Evolutionary conservation across 2,797 vertebrate species (phyloP).

Genomic region (Tokudaia tokunoshimensis): DNA sequence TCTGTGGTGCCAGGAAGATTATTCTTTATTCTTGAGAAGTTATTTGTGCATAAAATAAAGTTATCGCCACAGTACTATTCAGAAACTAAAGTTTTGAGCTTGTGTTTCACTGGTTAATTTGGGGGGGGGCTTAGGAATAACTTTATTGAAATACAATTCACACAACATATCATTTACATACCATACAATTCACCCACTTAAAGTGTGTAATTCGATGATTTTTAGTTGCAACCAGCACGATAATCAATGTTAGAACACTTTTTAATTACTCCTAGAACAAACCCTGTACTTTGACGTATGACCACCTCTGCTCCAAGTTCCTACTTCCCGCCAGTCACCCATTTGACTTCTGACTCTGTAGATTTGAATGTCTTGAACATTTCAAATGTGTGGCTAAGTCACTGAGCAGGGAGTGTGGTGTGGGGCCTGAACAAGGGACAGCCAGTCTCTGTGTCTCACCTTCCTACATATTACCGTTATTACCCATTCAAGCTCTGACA

Average conservation of each 20-base stretch:
- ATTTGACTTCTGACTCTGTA: not conserved
- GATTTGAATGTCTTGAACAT: not conserved
- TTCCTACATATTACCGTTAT: not conserved
- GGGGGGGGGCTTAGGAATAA: not conserved
- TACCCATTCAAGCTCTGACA: not conserved
- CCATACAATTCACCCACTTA: not conserved
- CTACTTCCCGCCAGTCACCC: not conserved
- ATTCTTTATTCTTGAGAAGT: not conserved
- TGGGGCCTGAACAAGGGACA: too few relatives aligned
- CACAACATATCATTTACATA: conserved; percentile 18
- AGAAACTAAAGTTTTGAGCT: not conserved
- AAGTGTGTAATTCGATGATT: not conserved
- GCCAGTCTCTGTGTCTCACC: not conserved
- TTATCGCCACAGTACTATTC: not conserved
- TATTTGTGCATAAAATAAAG: not conserved
- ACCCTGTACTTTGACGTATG: not conserved
- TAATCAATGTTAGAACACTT: conserved; percentile 14
- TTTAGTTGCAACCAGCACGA: not conserved
- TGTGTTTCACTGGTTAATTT: conserved; percentile 46
- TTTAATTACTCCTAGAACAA: not conserved
- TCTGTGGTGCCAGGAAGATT: not conserved
- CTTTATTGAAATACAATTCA: conserved; percentile 16
- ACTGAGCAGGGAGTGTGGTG: not conserved
- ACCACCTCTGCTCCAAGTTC: not conserved
- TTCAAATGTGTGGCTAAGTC: not conserved